These are phyloP conservation scores for Falcaria lacertinaria DNA, from an alignment of 2,888 invertebrate species.

Conservation along the genomic window DNA sequence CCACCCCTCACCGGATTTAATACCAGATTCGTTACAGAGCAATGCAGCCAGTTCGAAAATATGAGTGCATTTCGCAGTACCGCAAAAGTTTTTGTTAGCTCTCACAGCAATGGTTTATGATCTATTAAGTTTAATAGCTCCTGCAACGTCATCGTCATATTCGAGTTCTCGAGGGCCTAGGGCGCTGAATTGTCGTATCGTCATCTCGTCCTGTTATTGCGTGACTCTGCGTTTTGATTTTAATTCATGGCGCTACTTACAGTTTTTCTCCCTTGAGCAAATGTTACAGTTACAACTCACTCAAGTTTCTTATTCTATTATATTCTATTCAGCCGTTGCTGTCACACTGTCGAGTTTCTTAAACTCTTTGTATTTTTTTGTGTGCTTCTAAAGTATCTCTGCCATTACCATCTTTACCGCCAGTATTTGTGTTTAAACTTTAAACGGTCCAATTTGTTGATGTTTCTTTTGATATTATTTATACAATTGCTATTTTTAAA, in stretches of 20 bases:
- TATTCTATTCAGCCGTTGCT: too few species aligned
- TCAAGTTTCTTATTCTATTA: neutral
- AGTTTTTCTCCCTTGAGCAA: slow-evolving; percentile 22
- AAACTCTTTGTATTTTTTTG: too few species aligned
- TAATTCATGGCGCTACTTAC: slow-evolving; percentile 28
- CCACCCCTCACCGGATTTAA: slow-evolving; percentile 45
- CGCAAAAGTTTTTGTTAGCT: slow-evolving; percentile 40
- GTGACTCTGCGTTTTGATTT: slow-evolving; percentile 34
- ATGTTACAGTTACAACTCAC: slow-evolving; percentile 14
- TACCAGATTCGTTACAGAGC: slow-evolving; percentile 52
- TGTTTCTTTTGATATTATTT: neutral
- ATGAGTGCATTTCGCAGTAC: slow-evolving; percentile 32
- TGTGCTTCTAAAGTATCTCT: too few species aligned
- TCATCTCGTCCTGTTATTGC: slow-evolving; percentile 18
- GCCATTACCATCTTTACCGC: too few species aligned
- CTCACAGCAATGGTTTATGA: slow-evolving; percentile 37
- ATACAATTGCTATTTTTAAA: neutral
- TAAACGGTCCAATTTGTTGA: slow-evolving; percentile 1
- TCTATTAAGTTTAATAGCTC: slow-evolving; percentile 41
- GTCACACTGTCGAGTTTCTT: too few species aligned
- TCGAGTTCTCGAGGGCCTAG: slow-evolving; percentile 18
- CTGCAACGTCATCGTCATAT: slow-evolving; percentile 38
- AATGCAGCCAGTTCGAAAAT: slow-evolving; percentile 44
- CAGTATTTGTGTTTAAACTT: slow-evolving; percentile 4
- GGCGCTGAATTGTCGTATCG: slow-evolving; percentile 15